Base-by-base conservation (phyloP, 2,797 vertebrate genomes). In the Acanthurus leucopareius region DNA sequence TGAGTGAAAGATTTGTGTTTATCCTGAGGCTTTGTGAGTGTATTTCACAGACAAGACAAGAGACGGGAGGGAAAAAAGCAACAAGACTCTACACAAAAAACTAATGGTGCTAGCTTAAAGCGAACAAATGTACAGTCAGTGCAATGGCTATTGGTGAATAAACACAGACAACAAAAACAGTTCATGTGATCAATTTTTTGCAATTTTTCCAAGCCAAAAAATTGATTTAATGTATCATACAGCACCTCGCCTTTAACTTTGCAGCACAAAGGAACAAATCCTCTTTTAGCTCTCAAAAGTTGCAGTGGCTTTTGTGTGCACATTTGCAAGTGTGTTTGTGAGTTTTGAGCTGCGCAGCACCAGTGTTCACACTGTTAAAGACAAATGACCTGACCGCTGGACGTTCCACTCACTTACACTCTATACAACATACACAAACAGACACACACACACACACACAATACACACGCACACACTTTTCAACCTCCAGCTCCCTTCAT, bases 401-500 rank as follows among this genome's bases (percentile, higher is more conserved):
- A 56, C 32, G 17, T 38, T 70, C 28, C 45, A 38, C 42, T 65
- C 53, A 38, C 86, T 81, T 60, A 42, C 63, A 65, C 76, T 38
- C 54, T 40, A 48, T 75, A 48, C 35, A 32, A 25, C 19, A 58
- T 14, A 14, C 45, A 14, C 45, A 14, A 13, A 14, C 45, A 14
- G 40, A 35, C 70, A 58, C 49, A 20, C 48, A 52, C 65, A 49
- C 57, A 44, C 32, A 17, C 48, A 42, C 68, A 61, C 49, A 25
- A 54, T 53, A 45, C 17, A 51, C 53, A 75, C 63, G 57, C 51
- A 73, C 42, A 84, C 58, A 67, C 47, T 78, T 72, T 92, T 81
- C 87, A 88, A 92, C 84, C 85, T 88, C 75, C 60, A 81, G 49
- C 52, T 53, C 81, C 88, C 92, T 92, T 93, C 91, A 89, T 88